Conservation (phyloP, 2,113 vertebrate genomes). For the Oxyura jamaicensis region DNA sequence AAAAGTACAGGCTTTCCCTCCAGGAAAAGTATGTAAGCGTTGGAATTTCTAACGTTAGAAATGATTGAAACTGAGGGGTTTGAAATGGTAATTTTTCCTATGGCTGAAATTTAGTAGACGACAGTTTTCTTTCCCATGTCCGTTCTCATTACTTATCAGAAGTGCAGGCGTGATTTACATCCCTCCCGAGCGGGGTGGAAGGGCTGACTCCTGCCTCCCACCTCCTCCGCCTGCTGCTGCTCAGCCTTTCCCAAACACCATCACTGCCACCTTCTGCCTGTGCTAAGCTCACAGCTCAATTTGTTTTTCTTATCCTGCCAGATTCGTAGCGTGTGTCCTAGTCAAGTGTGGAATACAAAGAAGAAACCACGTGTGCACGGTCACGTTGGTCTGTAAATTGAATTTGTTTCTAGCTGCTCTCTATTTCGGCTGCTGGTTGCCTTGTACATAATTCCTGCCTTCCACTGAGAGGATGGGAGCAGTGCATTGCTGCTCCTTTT, state of each 20-base stretch:
- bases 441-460: background rate
- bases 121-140: conserved; percentile 22
- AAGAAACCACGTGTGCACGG: background rate
- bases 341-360: background rate
- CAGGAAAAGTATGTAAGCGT: background rate
- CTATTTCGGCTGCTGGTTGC: rapidly evolving
- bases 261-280: conserved; percentile 56
- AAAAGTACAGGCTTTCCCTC: conserved; percentile 22
- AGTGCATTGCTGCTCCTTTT: background rate
- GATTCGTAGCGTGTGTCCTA: background rate
- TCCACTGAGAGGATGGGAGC: background rate
- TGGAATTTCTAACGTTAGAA: background rate
- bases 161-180: background rate
- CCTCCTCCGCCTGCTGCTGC: background rate
- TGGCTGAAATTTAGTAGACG: conserved; percentile 18
- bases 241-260: background rate
- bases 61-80: conserved; percentile 35
- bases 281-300: background rate
- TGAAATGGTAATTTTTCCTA: conserved; percentile 52
- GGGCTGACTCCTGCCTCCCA: background rate
- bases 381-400: background rate
- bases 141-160: conserved; percentile 36
- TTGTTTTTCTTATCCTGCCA: background rate
- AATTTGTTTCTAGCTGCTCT: background rate
- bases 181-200: background rate